Percentiles rank a stretch among this genome's conserved stretches.
These are phyloP conservation scores for Epinephelus moara DNA, from an alignment of 2,113 vertebrate species.

Conservation along the genomic window DNA sequence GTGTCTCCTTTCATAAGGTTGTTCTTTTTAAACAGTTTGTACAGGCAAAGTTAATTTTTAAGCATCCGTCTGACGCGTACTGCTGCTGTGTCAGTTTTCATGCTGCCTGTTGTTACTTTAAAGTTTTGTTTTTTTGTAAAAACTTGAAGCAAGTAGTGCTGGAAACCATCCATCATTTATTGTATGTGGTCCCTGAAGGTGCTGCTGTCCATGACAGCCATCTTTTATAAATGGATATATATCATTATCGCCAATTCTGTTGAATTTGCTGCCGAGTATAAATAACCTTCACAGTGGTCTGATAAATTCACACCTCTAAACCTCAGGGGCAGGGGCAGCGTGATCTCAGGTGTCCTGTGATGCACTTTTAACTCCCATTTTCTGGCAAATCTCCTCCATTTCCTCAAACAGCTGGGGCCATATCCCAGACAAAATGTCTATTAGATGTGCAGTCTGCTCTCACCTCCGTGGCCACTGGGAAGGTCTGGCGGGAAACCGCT, in stretches of 20 bases:
- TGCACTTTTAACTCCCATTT: neutral
- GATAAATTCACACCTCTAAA: neutral
- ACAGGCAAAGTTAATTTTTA: no score
- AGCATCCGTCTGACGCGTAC: no score
- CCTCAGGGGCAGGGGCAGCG: neutral
- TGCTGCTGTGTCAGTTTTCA: no score
- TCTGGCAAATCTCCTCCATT: neutral
- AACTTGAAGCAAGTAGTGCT: no score
- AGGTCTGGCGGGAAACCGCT: neutral
- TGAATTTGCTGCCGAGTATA: neutral
- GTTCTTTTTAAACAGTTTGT: no score
- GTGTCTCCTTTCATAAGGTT: no score
- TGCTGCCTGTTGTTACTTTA: no score
- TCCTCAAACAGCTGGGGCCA: neutral
- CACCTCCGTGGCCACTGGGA: neutral
- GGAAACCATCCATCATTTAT: no score
- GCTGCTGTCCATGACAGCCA: neutral
- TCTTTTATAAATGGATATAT: neutral
- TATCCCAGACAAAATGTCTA: constrained; percentile 2
- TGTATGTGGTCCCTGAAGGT: no score
- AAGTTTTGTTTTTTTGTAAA: no score
- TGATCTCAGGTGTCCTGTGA: neutral
- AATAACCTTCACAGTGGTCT: neutral
- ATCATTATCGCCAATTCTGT: neutral
- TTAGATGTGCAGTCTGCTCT: neutral